A percentile compares a stretch with the other conserved stretches of the same genome.
Evolutionary conservation across 2,888 invertebrate genomes (phyloP).

Genomic region (Tetranychus piercei): DNA sequence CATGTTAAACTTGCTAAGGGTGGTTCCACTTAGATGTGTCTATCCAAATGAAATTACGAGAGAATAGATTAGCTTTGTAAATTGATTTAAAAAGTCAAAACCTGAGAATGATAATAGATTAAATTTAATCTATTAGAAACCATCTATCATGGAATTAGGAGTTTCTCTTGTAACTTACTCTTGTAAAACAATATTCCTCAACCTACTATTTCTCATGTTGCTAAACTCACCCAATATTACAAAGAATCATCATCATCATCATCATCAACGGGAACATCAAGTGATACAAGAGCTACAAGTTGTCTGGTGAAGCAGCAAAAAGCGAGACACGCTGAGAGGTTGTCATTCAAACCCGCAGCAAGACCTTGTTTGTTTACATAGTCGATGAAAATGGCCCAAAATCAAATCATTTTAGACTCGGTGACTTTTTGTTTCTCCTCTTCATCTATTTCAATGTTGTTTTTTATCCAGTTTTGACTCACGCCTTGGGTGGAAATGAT

Average conservation of each 20-base stretch:
- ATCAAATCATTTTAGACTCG: not conserved
- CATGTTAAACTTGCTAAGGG: no score
- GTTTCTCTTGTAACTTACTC: not conserved
- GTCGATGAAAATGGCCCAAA: not conserved
- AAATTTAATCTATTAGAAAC: not conserved
- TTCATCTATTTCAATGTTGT: no score
- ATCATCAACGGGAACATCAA: not conserved
- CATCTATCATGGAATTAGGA: not conserved
- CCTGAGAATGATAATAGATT: not conserved
- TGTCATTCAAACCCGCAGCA: not conserved
- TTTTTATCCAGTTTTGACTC: not conserved
- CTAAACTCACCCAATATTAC: not conserved
- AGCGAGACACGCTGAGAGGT: not conserved
- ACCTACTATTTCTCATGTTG: not conserved
- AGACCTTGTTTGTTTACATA: conserved; percentile 1
- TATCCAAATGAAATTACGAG: not conserved
- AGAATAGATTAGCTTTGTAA: not conserved
- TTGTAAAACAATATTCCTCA: not conserved
- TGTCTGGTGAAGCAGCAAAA: no score
- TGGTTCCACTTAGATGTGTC: no score
- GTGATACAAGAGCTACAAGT: not conserved
- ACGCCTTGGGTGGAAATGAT: conserved; percentile 1
- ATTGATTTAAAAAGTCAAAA: not conserved
- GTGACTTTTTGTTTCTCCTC: not conserved
- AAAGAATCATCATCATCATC: not conserved